Evolutionary conservation across 2,797 vertebrate genomes (phyloP).

Genomic region (Percopsis omiscomaycus): DNA sequence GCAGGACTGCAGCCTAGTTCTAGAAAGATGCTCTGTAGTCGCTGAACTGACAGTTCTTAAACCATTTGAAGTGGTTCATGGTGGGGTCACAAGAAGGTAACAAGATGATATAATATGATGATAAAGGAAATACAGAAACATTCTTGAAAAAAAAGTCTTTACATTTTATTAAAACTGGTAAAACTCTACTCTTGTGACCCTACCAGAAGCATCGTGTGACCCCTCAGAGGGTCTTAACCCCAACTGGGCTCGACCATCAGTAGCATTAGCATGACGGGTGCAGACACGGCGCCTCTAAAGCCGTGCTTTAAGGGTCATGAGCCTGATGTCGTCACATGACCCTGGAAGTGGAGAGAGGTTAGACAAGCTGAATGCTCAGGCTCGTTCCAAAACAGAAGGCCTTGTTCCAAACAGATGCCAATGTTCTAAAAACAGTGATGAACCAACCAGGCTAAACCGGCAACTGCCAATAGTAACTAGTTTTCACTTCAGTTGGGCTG

Average conservation of each 20-base stretch:
- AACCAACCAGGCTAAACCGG: background rate
- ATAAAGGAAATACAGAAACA: no score
- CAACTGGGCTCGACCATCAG: background rate
- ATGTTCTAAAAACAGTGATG: background rate
- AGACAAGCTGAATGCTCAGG: conserved; percentile 35
- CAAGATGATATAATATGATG: no score
- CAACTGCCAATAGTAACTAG: background rate
- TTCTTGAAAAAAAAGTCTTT: no score
- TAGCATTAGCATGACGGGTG: conserved; percentile 15
- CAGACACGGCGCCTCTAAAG: conserved; percentile 13
- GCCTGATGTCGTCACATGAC: conserved; percentile 61
- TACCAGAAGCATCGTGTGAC: no score
- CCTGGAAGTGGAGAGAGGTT: conserved; percentile 47
- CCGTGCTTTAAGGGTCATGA: conserved; percentile 28
- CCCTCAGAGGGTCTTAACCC: no score
- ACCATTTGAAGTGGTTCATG: no score
- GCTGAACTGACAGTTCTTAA: no score
- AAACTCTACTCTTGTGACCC: no score
- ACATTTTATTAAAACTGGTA: no score
- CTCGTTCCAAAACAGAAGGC: background rate
- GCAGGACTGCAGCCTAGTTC: conserved; percentile 21
- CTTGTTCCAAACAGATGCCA: no score
- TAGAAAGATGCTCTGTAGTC: no score
- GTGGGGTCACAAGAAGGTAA: no score
- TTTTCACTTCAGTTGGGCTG: background rate